phyloP scores from a whole-genome alignment of 2,888 invertebrate genomes.

The Tinea pellionella region DNA sequence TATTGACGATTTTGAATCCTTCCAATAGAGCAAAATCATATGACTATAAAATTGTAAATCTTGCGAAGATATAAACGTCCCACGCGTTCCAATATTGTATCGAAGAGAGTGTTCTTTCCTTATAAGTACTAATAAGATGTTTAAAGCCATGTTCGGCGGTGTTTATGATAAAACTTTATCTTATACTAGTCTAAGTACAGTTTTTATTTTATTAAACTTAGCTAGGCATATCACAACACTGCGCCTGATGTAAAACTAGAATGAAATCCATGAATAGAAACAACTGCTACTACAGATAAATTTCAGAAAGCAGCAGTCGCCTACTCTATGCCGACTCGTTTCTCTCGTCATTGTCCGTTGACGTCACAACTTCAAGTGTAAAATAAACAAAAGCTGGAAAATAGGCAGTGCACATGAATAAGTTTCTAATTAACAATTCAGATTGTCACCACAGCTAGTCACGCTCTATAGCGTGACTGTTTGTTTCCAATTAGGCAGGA shows the following conservation, averaged over 20 bases:
- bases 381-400: constrained; percentile 7
- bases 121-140: constrained; percentile 7
- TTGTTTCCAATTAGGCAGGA: constrained; percentile 35
- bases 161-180: not conserved
- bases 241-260: too few relatives aligned
- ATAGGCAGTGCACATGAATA: constrained; percentile 12
- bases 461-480: constrained; percentile 41
- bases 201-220: too few relatives aligned
- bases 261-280: too few relatives aligned
- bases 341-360: too few relatives aligned
- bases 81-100: not conserved
- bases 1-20: too few relatives aligned
- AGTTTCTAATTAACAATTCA: constrained; percentile 36
- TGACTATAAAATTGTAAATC: constrained; percentile 1
- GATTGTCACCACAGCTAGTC: constrained; percentile 41
- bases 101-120: not conserved
- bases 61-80: not conserved
- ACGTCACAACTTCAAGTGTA: not conserved
- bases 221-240: too few relatives aligned
- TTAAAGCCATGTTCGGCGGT: not conserved
- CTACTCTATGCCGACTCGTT: too few relatives aligned
- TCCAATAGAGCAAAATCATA: not conserved
- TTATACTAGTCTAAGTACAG: not conserved
- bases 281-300: too few relatives aligned
- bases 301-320: not conserved